phyloP scores from a whole-genome alignment of 64 coral and sea anemone species.

The Porites australiensis region DNA sequence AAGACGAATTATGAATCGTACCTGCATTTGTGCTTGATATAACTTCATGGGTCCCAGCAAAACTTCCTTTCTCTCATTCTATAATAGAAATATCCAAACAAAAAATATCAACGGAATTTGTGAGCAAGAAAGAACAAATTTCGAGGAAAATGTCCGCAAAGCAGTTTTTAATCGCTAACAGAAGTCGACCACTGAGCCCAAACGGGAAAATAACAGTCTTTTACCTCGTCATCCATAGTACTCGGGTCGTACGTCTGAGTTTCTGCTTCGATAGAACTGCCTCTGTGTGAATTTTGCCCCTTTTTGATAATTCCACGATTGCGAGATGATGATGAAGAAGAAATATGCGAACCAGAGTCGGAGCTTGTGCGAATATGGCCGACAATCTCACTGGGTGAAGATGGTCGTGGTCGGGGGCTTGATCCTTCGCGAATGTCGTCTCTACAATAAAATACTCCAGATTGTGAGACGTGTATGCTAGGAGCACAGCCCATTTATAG shows the following conservation, averaged over 20 bases:
- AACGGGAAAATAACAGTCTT: conserved; percentile 64
- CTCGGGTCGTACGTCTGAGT: conserved; percentile 94
- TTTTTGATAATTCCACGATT: conserved; percentile 90
- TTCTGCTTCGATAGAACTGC: conserved; percentile 97
- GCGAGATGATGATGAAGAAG: conserved; percentile 89
- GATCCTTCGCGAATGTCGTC: conserved; percentile 97
- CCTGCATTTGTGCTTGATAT: conserved; percentile 93
- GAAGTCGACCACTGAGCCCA: conserved; percentile 36
- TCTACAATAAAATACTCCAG: conserved; percentile 97
- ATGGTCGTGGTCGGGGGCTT: conserved; percentile 91
- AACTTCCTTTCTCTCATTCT: conserved; percentile 93
- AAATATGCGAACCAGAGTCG: conserved; percentile 96
- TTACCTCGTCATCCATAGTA: conserved; percentile 96
- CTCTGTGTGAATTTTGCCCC: conserved; percentile 88
- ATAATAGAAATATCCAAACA: conserved; percentile 54
- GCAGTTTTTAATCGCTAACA: conserved; percentile 37
- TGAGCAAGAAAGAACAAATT: conserved; percentile 14
- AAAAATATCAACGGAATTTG: conserved; percentile 30
- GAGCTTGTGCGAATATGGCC: conserved; percentile 99
- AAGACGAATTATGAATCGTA: conserved; percentile 66
- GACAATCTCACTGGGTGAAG: conserved; percentile 98
- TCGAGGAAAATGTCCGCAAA: conserved; percentile 11
- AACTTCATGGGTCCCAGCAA: conserved; percentile 97
- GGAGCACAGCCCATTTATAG: conserved; percentile 99
- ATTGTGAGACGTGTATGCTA: conserved; percentile 99